Percentiles rank a stretch among this genome's conserved stretches.
Conservation (phyloP, 2,888 invertebrate genomes). For the Lasioglossum villosulum region DNA sequence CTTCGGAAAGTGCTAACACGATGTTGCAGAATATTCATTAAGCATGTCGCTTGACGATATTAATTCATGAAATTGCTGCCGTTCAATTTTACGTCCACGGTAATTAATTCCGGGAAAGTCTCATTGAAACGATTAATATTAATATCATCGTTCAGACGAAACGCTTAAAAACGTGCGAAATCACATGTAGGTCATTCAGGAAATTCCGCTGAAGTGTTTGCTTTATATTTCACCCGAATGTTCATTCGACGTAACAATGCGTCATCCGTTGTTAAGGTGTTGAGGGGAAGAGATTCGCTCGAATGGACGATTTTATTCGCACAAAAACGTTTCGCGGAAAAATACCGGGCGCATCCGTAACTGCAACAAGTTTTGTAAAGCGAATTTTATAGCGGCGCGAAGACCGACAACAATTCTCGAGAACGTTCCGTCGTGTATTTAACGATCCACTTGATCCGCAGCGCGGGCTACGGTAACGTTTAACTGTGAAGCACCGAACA, state of each 20-base stretch:
- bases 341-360: not conserved
- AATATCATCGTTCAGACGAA: not conserved
- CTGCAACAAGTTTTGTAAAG: not conserved
- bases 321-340: not conserved
- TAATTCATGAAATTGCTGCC: not conserved
- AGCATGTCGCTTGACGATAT: not conserved
- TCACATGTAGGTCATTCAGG: not conserved
- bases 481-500: not conserved
- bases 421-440: not conserved
- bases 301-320: not conserved
- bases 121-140: not conserved
- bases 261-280: not conserved
- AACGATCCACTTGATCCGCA: conserved; percentile 6
- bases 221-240: not conserved
- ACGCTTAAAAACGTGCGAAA: not conserved
- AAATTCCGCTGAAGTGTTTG: not conserved
- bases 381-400: not conserved
- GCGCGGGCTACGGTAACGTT: not conserved
- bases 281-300: not conserved
- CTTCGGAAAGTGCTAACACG: not conserved
- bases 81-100: not conserved
- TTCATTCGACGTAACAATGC: not conserved
- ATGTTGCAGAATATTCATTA: not conserved
- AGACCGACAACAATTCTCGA: not conserved
- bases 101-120: not conserved